These are phyloP conservation scores for Carollia perspicillata DNA, from an alignment of 2,113 vertebrate genomes.

Conservation along the genomic window DNA sequence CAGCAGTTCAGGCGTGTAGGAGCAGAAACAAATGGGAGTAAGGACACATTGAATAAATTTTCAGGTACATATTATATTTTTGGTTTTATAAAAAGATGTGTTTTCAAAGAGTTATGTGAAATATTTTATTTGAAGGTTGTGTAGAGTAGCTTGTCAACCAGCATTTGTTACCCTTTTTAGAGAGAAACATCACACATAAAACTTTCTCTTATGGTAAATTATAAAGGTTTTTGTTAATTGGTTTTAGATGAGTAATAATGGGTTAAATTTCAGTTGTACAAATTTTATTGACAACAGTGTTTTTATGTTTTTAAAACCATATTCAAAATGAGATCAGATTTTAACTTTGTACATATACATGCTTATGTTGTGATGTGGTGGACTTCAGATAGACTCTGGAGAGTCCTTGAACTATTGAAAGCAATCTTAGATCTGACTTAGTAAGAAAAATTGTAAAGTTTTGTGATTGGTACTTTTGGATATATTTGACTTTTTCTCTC, in stretches of 20 bases:
- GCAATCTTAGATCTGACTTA: background rate
- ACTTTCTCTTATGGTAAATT: slow-evolving; percentile 15
- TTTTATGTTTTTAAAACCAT: background rate
- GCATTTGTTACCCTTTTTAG: slow-evolving; percentile 5
- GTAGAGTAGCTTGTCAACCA: background rate
- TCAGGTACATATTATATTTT: slow-evolving; percentile 84
- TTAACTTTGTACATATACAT: background rate
- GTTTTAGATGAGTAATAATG: background rate
- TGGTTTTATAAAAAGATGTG: background rate
- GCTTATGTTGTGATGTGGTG: background rate
- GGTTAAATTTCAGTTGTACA: background rate
- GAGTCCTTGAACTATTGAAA: background rate
- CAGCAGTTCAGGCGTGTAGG: slow-evolving; percentile 94
- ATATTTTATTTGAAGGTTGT: background rate
- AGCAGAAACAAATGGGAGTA: slow-evolving; percentile 94
- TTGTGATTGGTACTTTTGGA: background rate
- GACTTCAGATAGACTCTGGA: background rate
- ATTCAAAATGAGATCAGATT: background rate
- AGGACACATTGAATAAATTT: slow-evolving; percentile 89
- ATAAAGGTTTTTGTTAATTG: slow-evolving; percentile 6
- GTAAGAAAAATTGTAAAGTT: background rate
- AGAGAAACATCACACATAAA: background rate
- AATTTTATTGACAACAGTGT: background rate
- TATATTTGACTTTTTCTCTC: background rate
- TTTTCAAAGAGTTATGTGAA: background rate